A percentile compares a stretch with the other conserved stretches of the same genome.
Evolutionary conservation across 2,888 invertebrate genomes (phyloP).

Genomic region (Drosophila prostipennis): DNA sequence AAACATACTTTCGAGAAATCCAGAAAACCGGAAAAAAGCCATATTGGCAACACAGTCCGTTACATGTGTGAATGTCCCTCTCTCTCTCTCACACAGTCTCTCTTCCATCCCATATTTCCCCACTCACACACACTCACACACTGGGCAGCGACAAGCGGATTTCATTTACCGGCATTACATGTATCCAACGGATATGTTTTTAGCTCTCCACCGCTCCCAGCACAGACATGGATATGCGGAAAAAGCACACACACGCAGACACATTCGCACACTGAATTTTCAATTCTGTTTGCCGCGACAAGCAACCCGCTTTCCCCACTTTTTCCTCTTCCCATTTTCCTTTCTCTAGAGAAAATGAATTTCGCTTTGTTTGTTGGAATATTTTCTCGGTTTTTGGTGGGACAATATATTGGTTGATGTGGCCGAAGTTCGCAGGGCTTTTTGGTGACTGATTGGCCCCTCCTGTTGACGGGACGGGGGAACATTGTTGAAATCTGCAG

Average conservation of each 20-base stretch:
- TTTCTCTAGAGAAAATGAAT: conserved; percentile 62
- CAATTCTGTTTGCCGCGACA: conserved; percentile 80
- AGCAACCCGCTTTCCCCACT: conserved; percentile 39
- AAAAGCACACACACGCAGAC: conserved; percentile 41
- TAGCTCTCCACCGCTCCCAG: conserved; percentile 60
- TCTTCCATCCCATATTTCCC: conserved; percentile 3
- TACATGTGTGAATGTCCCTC: conserved; percentile 4
- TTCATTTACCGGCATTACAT: conserved; percentile 81
- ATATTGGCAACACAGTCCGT: background rate
- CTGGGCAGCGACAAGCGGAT: conserved; percentile 73
- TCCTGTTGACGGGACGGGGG: conserved; percentile 36
- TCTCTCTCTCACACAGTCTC: conserved; percentile 18
- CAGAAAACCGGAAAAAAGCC: background rate
- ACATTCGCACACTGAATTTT: conserved; percentile 62
- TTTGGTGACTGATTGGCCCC: conserved; percentile 69
- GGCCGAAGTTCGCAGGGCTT: conserved; percentile 21
- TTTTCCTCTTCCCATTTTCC: conserved; percentile 15
- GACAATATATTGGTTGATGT: conserved; percentile 68
- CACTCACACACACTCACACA: conserved; percentile 11
- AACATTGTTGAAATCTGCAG: conserved; percentile 29
- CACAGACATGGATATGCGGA: conserved; percentile 72
- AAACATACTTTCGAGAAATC: background rate
- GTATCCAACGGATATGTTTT: conserved; percentile 79
- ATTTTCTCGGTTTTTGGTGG: conserved; percentile 41
- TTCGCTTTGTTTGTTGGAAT: conserved; percentile 76